Base-by-base conservation (phyloP, 2,113 vertebrate species). In the Chlorodrepanis virens region DNA sequence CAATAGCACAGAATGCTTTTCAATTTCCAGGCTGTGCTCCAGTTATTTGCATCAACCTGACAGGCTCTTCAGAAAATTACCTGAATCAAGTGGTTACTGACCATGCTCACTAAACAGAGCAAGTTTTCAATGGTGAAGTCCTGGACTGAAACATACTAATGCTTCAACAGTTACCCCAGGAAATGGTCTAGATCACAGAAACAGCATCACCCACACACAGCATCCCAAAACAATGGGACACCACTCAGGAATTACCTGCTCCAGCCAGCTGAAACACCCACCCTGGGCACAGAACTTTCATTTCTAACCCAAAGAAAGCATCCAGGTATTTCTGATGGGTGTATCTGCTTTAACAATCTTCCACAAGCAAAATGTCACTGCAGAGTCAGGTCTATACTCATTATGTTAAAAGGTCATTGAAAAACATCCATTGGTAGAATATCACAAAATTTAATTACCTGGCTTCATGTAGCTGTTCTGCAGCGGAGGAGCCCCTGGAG, bases 391-490 rank as follows among this genome's bases (percentile, higher is more conserved):
- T 77, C 33, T 59, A 4, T 5, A 25, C 6, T 16, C 0, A 25
- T 16, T 63, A 57, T 44, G 59, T 40, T 33, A 40, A 37, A 63
- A 56, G 7, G 24, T 23, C 0, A 0, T 2, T 18, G 88, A 81
- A 50, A 77, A 85, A 27, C 0, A 1, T 29, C 5, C 29, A n/a
- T 2, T 11, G 33, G 35, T 6, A 65, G 50, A 44, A 12, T 14
- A 76, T 1, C 27, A 60, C 2, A 10, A 39, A 35, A 12, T 50
- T 17, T 9, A 1, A 28, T 94, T 98, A 97, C 98, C 98, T 94
- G 97, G 97, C 65, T 97, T 98, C 76, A 97, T 89, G 18, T 97
- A 97, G 97, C 95, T 97, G 95, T 98, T 98, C 23, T 98, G 98
- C 81, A 98, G 95, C 0, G 93, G 65, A 47, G 97, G 94, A 21